These are phyloP conservation scores for Acanthochromis polyacanthus DNA, from an alignment of 2,113 vertebrate genomes.

Conservation along the genomic window DNA sequence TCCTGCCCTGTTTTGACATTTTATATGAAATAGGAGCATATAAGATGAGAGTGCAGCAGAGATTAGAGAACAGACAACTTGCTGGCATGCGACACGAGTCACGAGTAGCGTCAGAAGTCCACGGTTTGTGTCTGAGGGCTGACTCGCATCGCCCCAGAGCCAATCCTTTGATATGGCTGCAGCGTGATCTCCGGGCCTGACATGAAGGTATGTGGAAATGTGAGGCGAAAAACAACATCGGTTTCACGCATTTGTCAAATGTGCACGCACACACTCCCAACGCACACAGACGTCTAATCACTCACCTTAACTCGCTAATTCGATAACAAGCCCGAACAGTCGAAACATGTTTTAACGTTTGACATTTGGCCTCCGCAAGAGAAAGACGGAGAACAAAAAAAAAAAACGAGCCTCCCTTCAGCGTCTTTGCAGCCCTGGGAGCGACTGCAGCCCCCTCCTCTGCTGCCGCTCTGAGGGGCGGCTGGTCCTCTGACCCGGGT, in stretches of 20 bases:
- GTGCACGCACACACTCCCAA: conserved; percentile 16
- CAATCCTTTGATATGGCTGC: conserved; percentile 46
- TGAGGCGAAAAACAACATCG: conserved; percentile 36
- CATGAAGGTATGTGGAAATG: conserved; percentile 35
- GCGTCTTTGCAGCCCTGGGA: conserved; percentile 40
- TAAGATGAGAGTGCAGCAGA: conserved; percentile 1
- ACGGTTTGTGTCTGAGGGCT: conserved; percentile 22
- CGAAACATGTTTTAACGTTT: conserved; percentile 80
- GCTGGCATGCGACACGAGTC: conserved; percentile 44
- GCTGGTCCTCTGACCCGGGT: conserved; percentile 74
- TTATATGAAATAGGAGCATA: conserved; percentile 5
- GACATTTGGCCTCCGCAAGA: conserved; percentile 73
- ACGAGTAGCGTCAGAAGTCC: conserved; percentile 36
- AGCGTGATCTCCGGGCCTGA: conserved; percentile 30
- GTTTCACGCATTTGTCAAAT: conserved; percentile 40
- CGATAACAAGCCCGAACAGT: conserved; percentile 73
- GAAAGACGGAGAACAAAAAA: conserved; percentile 13
- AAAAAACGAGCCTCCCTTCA: conserved; percentile 29
- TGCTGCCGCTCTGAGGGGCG: conserved; percentile 47
- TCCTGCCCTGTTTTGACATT: conserved; percentile 37
- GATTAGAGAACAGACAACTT: conserved; percentile 22
- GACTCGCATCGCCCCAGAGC: conserved; percentile 16
- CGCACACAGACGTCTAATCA: conserved; percentile 52
- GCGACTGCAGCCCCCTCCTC: conserved; percentile 29
- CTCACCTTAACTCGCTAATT: conserved; percentile 71